phyloP scores from a whole-genome alignment of 2,113 vertebrate genomes.

The Serilophus lunatus region DNA sequence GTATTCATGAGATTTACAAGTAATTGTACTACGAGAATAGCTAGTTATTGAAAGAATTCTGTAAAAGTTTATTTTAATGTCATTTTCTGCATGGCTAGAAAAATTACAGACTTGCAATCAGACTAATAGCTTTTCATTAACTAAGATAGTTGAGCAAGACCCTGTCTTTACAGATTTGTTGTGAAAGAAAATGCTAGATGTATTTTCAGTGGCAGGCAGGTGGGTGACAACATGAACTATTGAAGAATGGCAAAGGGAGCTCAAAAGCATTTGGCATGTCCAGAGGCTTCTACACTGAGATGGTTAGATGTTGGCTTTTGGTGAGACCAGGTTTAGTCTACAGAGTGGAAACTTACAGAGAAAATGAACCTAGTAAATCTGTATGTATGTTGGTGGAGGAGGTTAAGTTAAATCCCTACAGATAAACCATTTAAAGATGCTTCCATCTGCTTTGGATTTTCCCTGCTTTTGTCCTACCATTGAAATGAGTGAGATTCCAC shows the following conservation, averaged over 20 bases:
- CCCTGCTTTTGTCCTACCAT: background rate
- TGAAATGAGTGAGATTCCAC: background rate
- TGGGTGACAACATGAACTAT: background rate
- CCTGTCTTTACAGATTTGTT: background rate
- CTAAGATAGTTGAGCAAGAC: slow-evolving; percentile 27
- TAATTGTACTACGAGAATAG: slow-evolving; percentile 47
- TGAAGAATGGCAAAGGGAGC: background rate
- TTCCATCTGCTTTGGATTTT: background rate
- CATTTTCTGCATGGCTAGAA: slow-evolving; percentile 24
- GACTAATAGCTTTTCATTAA: slow-evolving; percentile 54
- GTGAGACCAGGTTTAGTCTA: background rate
- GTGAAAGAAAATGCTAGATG: background rate
- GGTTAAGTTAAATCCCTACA: background rate
- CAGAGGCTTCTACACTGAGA: background rate
- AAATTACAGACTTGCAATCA: slow-evolving; percentile 27
- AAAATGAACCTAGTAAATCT: background rate
- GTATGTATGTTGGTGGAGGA: background rate
- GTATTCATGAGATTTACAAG: slow-evolving; percentile 34
- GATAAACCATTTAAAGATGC: background rate
- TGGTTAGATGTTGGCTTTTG: background rate
- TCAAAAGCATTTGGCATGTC: background rate
- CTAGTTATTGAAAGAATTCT: slow-evolving; percentile 47
- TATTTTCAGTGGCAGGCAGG: background rate
- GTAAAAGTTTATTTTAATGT: slow-evolving; percentile 52
- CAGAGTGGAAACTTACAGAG: background rate